phyloP scores from a whole-genome alignment of 2,797 vertebrate genomes.

The Cuniculus paca region DNA sequence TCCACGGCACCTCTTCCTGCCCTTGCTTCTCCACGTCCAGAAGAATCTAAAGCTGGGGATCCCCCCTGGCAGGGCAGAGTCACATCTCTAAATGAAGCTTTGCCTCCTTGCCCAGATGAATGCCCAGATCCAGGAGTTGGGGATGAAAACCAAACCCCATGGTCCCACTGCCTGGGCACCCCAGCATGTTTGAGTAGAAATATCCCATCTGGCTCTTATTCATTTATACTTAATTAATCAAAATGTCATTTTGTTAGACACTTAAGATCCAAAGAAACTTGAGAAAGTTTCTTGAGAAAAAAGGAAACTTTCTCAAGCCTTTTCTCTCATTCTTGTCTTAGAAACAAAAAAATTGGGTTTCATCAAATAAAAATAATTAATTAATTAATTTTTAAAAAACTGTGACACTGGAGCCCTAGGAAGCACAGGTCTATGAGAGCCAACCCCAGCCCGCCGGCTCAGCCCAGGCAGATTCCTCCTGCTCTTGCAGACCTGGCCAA shows the following conservation, averaged over 20 bases:
- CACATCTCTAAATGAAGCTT: not conserved
- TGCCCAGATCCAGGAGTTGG: not conserved
- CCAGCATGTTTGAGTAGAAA: slow-evolving; percentile 67
- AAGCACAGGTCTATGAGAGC: not conserved
- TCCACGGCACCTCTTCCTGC: not conserved
- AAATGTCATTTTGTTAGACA: slow-evolving; percentile 82
- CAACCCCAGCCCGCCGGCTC: not conserved
- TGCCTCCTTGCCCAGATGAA: not conserved
- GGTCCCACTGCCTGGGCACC: slow-evolving; percentile 25
- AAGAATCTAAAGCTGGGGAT: not conserved
- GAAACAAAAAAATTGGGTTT: slow-evolving; percentile 77
- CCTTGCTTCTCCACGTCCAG: not conserved
- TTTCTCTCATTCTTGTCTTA: slow-evolving; percentile 74
- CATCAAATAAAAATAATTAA: not conserved
- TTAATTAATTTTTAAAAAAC: not conserved
- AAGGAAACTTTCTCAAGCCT: slow-evolving; percentile 77
- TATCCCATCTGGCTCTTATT: slow-evolving; percentile 81
- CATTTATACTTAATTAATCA: slow-evolving; percentile 79
- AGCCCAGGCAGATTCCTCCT: not conserved
- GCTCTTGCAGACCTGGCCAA: not conserved
- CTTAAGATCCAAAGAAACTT: slow-evolving; percentile 80
- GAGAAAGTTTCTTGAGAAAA: too few relatives aligned
- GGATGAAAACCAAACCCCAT: not conserved
- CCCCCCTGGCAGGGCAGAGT: not conserved
- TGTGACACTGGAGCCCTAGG: not conserved